phyloP scores from a whole-genome alignment of 2,888 invertebrate species.

The Mythimna ferrago region DNA sequence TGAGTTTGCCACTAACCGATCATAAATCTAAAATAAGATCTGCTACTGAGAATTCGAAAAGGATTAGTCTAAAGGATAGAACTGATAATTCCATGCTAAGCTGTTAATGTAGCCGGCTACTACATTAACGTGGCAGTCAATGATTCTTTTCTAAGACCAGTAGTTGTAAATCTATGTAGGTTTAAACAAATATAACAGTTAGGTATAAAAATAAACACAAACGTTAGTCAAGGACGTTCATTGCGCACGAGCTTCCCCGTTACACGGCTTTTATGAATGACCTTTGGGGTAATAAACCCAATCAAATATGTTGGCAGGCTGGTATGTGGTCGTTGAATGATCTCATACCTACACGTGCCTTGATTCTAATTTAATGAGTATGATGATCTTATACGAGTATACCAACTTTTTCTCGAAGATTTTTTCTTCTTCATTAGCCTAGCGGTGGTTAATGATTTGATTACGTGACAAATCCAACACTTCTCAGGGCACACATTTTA shows the following conservation, averaged over 20 bases:
- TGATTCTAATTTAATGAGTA: constrained; percentile 11
- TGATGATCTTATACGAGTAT: constrained; percentile 5
- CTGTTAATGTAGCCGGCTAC: not conserved
- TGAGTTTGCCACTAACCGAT: not conserved
- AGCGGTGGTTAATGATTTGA: constrained; percentile 31
- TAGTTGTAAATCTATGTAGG: not conserved
- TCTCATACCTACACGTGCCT: constrained; percentile 1
- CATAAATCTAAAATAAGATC: not conserved
- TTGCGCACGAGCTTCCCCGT: constrained; percentile 38
- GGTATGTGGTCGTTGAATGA: constrained; percentile 28
- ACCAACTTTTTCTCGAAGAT: not conserved
- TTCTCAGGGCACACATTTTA: constrained; percentile 46
- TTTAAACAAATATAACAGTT: constrained; percentile 17
- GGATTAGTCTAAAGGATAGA: not conserved
- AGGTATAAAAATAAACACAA: constrained; percentile 13
- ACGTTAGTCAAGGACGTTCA: constrained; percentile 37
- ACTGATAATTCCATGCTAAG: not conserved
- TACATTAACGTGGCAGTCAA: not conserved
- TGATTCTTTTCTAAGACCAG: not conserved
- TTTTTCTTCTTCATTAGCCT: not conserved
- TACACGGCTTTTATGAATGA: constrained; percentile 32
- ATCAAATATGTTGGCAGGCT: constrained; percentile 16
- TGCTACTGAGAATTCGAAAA: not conserved
- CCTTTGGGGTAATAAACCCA: constrained; percentile 35
- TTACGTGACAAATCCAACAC: constrained; percentile 23